Base-by-base conservation (phyloP, 64 coral and sea anemone genomes). In the Stylophora pistillata region DNA sequence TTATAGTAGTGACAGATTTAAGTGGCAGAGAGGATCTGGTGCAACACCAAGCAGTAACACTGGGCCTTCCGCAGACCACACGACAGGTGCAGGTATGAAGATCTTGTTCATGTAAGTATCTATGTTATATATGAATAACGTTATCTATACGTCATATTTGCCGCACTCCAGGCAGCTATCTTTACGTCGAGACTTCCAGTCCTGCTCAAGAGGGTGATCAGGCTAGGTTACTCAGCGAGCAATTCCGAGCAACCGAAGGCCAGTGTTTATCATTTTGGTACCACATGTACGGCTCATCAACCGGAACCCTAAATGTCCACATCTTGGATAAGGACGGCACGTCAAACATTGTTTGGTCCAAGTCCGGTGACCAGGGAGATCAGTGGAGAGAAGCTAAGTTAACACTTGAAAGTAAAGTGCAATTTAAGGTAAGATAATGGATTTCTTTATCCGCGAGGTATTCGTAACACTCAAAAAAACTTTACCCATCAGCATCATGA, bases 261-360 rank as follows among this genome's bases (percentile, higher is more conserved):
- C 89, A 79, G 18, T 95, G 94, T 64, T 55, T 95, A n/a, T 87
- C 85, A 0, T 95, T 95, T 62, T 92, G 85, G 86, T 95, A 95
- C 55, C 73, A 89, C 78, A 95, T 95, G 94, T 78, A 92, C 61
- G 94, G 94, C 18, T 82, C 89, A 33, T 73, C 34, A 72, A 87
- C 83, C 32, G 94, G 89, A 16, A 41, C 26, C 1, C 74, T 95
- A 9, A 71, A 87, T 73, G 89, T 95, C 16, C 92, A 78, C 52
- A 37, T 89, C 52, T 77, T 31, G 68, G 77, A 74, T 2, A 16
- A 56, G 30, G 53, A 57, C 28, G 25, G 21, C 1, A 63, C 23
- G 4, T 28, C 18, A 28, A 63, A 30, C 10, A 28, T 78, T 78
- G 74, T 92, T 72, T 95, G 78, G 85, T 87, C 71, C 63, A 81